Percentiles rank a stretch among this genome's conserved stretches.
These are phyloP conservation scores for Brachirus orientalis DNA, from an alignment of 2,113 vertebrate species.

Conservation along the genomic window DNA sequence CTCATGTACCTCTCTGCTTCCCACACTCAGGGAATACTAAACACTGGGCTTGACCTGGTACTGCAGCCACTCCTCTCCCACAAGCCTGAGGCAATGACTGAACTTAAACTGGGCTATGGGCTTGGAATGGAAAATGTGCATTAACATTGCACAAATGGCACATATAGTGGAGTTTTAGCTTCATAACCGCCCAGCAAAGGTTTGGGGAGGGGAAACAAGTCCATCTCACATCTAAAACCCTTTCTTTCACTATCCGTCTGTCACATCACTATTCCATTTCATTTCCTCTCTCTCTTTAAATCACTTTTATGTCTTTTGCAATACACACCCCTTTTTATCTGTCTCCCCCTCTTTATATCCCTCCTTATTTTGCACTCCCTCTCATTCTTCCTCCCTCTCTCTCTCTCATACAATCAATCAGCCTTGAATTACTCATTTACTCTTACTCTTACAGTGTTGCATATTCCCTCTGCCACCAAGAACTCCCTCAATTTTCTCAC, in stretches of 20 bases:
- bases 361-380: constrained; percentile 37
- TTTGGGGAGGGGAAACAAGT: constrained; percentile 15
- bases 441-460: constrained; percentile 57
- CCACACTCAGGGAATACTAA: constrained; percentile 56
- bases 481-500: constrained; percentile 66
- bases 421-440: constrained; percentile 77
- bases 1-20: constrained; percentile 21
- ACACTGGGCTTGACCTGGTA: constrained; percentile 61
- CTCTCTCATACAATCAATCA: constrained; percentile 77
- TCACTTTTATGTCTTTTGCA: constrained; percentile 26
- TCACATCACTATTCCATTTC: constrained; percentile 48
- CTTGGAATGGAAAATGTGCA: constrained; percentile 32
- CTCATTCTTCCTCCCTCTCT: constrained; percentile 30
- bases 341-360: constrained; percentile 33
- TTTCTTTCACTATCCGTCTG: constrained; percentile 32
- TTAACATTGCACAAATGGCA: constrained; percentile 17
- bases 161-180: not conserved
- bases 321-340: constrained; percentile 48
- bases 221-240: constrained; percentile 15
- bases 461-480: constrained; percentile 62
- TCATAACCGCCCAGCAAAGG: constrained; percentile 42
- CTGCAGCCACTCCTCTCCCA: constrained; percentile 45
- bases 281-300: constrained; percentile 23
- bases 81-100: constrained; percentile 43
- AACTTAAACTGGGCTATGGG: constrained; percentile 62